Conservation (phyloP, 1,140 invertebrate genomes). For the Thereuonema tuberculata region DNA sequence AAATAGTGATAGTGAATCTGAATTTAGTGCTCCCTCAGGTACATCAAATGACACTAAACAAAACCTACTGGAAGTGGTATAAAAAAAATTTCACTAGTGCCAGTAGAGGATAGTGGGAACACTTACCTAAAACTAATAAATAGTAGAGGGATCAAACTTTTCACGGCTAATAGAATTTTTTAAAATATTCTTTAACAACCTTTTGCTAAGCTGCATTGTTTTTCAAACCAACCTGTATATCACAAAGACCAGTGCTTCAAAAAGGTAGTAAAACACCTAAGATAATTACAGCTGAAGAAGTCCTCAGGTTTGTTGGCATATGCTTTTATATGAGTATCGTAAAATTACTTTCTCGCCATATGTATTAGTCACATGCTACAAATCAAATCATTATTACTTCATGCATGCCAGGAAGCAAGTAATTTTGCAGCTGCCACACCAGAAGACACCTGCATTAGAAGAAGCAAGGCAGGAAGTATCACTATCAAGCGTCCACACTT, state of each 20-base stretch:
- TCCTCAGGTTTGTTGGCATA: not conserved
- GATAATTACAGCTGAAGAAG: not conserved
- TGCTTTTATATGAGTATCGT: not conserved
- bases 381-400: not conserved
- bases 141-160: not conserved
- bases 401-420: not conserved
- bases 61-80: not conserved
- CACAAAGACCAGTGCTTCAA: not conserved
- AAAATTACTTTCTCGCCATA: not conserved
- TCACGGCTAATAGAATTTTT: not conserved
- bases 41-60: no score
- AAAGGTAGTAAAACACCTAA: not conserved
- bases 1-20: no score
- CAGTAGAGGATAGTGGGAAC: not conserved
- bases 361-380: not conserved
- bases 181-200: not conserved
- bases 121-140: not conserved
- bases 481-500: not conserved
- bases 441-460: not conserved
- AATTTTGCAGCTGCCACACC: constrained; percentile 1
- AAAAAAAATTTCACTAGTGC: not conserved
- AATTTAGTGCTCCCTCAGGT: not conserved
- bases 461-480: not conserved
- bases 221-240: not conserved
- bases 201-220: not conserved